A percentile compares a stretch with the other conserved stretches of the same genome.
phyloP scores from a whole-genome alignment of 2,888 invertebrate species.

The Tetranychus truncatus region DNA sequence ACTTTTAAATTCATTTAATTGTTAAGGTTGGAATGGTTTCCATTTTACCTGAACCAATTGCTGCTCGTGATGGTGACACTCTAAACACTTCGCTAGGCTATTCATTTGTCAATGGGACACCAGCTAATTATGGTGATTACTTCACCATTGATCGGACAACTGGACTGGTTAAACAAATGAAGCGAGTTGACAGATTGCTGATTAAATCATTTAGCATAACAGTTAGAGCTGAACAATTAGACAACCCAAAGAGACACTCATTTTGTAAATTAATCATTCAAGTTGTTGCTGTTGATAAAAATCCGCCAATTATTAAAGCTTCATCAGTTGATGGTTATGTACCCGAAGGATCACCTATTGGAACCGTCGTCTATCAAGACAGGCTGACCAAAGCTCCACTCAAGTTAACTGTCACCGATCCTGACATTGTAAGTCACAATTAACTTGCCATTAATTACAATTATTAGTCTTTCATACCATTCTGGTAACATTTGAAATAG shows the following conservation, averaged over 20 bases:
- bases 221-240: conserved; percentile 65
- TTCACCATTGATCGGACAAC: conserved; percentile 62
- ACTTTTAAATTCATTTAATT: background rate
- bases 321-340: conserved; percentile 38
- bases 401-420: conserved; percentile 54
- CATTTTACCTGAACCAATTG: conserved; percentile 66
- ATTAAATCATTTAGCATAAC: conserved; percentile 54
- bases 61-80: conserved; percentile 75
- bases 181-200: conserved; percentile 58
- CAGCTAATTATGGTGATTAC: conserved; percentile 54
- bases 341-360: conserved; percentile 64
- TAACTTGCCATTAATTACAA: background rate
- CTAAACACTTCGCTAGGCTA: conserved; percentile 63
- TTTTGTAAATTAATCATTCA: conserved; percentile 61
- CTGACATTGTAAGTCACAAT: conserved; percentile 51
- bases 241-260: conserved; percentile 56
- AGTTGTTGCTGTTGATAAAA: conserved; percentile 37
- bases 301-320: conserved; percentile 20
- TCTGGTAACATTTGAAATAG: no score
- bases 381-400: conserved; percentile 44
- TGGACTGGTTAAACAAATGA: conserved; percentile 60
- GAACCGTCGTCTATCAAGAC: conserved; percentile 48
- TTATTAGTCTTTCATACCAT: background rate
- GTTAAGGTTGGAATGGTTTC: conserved; percentile 36
- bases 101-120: conserved; percentile 55